Conservation (phyloP, 2,888 invertebrate genomes). For the Cerastis rubricosa region DNA sequence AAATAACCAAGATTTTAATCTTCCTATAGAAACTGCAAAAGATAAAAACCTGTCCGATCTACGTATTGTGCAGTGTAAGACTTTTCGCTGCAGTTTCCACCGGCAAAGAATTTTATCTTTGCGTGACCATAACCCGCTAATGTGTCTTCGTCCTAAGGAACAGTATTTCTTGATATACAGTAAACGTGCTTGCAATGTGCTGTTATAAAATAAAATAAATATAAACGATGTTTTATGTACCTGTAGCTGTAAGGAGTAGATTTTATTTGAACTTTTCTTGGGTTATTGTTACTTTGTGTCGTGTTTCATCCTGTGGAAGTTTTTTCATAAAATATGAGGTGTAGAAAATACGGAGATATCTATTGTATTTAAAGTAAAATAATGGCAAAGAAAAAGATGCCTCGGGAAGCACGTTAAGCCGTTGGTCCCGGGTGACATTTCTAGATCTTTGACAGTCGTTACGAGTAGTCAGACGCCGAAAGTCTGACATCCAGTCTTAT, state of each 20-base stretch:
- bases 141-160: slow-evolving; percentile 31
- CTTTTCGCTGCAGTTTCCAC: not conserved
- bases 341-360: not conserved
- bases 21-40: not conserved
- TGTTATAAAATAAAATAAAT: slow-evolving; percentile 54
- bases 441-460: too few relatives aligned
- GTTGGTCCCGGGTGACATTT: too few relatives aligned
- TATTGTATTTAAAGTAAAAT: not conserved
- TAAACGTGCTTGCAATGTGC: slow-evolving; percentile 53
- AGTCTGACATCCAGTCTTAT: too few relatives aligned
- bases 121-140: slow-evolving; percentile 28
- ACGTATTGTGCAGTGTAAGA: not conserved
- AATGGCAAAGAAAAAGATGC: not conserved
- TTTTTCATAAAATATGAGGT: not conserved
- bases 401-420: too few relatives aligned
- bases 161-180: slow-evolving; percentile 62
- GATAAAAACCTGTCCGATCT: not conserved
- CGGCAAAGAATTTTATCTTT: slow-evolving; percentile 6
- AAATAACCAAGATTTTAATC: not conserved
- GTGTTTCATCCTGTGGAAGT: not conserved
- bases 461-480: too few relatives aligned
- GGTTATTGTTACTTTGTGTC: slow-evolving; percentile 11
- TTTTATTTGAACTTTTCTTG: slow-evolving; percentile 37
- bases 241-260: slow-evolving; percentile 10
- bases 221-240: slow-evolving; percentile 41